Evolutionary conservation across 2,113 vertebrate species (phyloP).

Genomic region (Podarcis raffonei): DNA sequence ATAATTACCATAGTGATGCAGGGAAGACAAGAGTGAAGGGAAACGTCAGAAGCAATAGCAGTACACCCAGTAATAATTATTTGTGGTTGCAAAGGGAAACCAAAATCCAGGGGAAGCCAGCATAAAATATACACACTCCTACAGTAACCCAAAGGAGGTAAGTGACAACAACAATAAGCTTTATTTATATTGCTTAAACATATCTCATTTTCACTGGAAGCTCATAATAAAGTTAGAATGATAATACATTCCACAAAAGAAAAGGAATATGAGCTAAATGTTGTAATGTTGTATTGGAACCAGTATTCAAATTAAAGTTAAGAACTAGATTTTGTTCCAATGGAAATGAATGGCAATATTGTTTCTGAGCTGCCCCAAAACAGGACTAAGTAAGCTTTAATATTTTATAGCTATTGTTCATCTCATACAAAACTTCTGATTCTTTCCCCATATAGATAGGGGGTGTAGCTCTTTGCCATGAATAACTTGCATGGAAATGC

Average conservation of each 20-base stretch:
- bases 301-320: neutral
- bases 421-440: neutral
- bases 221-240: neutral
- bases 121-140: no score
- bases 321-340: neutral
- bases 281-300: neutral
- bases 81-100: no score
- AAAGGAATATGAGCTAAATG: neutral
- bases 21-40: no score
- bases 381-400: neutral
- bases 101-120: no score
- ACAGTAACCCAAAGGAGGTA: neutral
- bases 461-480: neutral
- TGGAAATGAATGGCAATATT: neutral
- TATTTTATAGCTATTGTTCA: neutral
- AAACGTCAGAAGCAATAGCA: no score
- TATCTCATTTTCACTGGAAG: neutral
- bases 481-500: neutral
- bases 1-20: no score
- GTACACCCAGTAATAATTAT: no score
- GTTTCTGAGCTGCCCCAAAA: neutral
- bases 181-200: neutral
- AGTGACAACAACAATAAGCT: neutral
- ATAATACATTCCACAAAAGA: neutral
- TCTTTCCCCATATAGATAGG: neutral